These are phyloP conservation scores for Buphagus erythrorhynchus DNA, from an alignment of 2,797 vertebrate genomes.

Conservation along the genomic window DNA sequence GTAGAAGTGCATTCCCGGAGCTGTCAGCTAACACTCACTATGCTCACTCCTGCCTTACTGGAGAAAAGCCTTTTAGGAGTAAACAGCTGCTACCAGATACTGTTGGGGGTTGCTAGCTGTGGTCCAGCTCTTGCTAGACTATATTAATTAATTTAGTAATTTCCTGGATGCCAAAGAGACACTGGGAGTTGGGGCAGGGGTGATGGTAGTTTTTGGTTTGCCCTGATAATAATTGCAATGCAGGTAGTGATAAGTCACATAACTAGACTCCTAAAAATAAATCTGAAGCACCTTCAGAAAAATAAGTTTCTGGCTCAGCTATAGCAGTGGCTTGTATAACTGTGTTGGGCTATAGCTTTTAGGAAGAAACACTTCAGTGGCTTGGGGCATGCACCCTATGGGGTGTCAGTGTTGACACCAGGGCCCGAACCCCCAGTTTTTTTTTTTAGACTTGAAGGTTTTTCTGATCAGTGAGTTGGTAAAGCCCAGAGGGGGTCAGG, in stretches of 20 bases:
- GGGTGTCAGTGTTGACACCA: background rate
- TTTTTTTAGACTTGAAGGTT: background rate
- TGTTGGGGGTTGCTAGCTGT: background rate
- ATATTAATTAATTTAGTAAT: background rate
- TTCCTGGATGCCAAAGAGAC: background rate
- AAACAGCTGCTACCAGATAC: background rate
- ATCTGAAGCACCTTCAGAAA: background rate
- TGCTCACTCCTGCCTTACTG: background rate
- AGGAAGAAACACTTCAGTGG: background rate
- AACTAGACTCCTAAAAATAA: background rate
- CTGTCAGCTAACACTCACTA: background rate
- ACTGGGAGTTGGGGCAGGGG: background rate
- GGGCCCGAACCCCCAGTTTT: background rate
- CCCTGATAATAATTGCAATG: background rate
- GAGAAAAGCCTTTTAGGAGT: background rate
- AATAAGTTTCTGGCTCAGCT: background rate
- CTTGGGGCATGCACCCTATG: fast-evolving
- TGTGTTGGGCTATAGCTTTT: background rate
- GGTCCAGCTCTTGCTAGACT: background rate
- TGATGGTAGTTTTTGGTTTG: background rate
- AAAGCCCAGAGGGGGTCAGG: background rate
- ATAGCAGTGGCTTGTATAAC: background rate
- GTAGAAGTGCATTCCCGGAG: background rate
- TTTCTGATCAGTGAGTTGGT: background rate
- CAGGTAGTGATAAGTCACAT: background rate